Evolutionary conservation across 2,797 vertebrate genomes (phyloP).

Genomic region (Acropternis orthonyx): DNA sequence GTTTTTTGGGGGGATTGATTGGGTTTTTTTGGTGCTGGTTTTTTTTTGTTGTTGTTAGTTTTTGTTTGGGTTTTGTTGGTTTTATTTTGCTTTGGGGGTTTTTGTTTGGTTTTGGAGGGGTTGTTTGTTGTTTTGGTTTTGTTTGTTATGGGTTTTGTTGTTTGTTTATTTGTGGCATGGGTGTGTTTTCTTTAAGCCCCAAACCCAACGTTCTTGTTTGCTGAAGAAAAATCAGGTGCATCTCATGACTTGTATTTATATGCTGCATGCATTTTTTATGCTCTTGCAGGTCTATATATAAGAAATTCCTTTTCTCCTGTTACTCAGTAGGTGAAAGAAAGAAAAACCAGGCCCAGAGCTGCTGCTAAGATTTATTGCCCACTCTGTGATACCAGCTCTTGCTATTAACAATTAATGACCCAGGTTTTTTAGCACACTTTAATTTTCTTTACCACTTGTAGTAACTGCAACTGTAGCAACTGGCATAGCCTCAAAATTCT

Average conservation of each 20-base stretch:
- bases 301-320: not conserved
- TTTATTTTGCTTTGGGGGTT: not conserved
- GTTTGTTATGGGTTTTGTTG: not conserved
- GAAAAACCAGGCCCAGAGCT: not conserved
- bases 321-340: not conserved
- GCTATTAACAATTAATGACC: not conserved
- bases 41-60: too few relatives aligned
- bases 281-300: not conserved
- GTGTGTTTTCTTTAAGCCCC: not conserved
- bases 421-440: not conserved
- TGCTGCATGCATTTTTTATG: not conserved
- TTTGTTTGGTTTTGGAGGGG: not conserved
- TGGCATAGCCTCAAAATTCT: not conserved
- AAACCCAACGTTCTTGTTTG: not conserved
- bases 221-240: not conserved
- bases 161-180: not conserved
- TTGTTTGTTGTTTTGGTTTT: not conserved
- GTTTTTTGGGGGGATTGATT: not conserved
- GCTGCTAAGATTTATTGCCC: not conserved
- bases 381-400: not conserved
- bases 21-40: not conserved
- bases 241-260: not conserved
- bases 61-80: not conserved
- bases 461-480: not conserved
- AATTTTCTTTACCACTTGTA: not conserved